Conservation (phyloP, 2,888 invertebrate species). For the Arrhopalites spinosus region DNA sequence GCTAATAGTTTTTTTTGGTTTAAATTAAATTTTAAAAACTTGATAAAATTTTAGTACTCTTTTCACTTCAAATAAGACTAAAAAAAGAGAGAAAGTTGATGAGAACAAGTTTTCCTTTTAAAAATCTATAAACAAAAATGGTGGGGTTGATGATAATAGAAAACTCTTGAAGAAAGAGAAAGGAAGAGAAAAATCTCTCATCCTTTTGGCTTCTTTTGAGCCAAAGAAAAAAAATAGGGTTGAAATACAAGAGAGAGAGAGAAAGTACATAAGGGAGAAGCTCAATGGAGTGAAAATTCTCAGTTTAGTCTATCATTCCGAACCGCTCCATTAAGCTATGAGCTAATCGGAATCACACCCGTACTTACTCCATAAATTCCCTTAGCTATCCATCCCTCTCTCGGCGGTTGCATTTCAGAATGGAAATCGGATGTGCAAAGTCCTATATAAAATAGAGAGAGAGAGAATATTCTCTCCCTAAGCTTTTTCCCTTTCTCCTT, state of each 20-base stretch:
- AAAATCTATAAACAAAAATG: too few species aligned
- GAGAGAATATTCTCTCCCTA: neutral
- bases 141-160: too few species aligned
- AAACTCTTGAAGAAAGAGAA: too few species aligned
- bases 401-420: neutral
- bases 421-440: neutral
- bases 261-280: conserved; percentile 21
- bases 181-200: neutral
- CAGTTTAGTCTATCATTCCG: conserved; percentile 56
- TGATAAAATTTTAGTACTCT: too few species aligned
- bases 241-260: neutral
- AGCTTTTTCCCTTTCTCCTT: neutral
- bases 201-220: neutral
- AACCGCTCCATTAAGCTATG: conserved; percentile 55
- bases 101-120: too few species aligned
- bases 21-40: too few species aligned
- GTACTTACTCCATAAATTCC: conserved; percentile 50
- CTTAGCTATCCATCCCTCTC: conserved; percentile 34
- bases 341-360: conserved; percentile 53
- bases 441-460: too few species aligned
- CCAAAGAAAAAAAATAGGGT: neutral
- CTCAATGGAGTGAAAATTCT: conserved; percentile 56
- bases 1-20: too few species aligned
- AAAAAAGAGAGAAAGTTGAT: too few species aligned
- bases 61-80: too few species aligned